Evolutionary conservation across 2,113 vertebrate genomes (phyloP).

Genomic region (Chaenogobius annularis): DNA sequence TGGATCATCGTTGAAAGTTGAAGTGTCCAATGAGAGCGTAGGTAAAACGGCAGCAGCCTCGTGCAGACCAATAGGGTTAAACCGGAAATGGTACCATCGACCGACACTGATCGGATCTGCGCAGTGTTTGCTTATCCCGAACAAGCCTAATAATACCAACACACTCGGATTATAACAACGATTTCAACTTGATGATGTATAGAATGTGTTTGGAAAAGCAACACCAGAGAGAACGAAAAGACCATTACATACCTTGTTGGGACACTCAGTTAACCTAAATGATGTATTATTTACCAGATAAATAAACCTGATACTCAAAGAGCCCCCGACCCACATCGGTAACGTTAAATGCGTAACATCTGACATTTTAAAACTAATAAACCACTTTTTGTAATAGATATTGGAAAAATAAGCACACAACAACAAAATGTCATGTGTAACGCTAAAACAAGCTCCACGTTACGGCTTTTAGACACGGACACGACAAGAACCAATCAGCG

Average conservation of each 20-base stretch:
- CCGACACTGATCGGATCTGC: too few relatives aligned
- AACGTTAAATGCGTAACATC: constrained; percentile 58
- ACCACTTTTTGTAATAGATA: not conserved
- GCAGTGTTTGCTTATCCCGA: too few relatives aligned
- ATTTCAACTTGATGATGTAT: too few relatives aligned
- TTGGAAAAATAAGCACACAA: not conserved
- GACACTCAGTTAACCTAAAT: constrained; percentile 61
- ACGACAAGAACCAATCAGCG: constrained; percentile 52
- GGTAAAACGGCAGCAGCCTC: too few relatives aligned
- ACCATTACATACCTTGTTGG: constrained; percentile 58
- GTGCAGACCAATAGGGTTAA: too few relatives aligned
- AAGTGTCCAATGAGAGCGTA: too few relatives aligned
- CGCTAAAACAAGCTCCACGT: not conserved
- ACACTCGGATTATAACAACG: too few relatives aligned
- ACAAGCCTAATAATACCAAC: too few relatives aligned
- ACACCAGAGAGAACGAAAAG: not conserved
- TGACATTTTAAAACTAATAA: constrained; percentile 2
- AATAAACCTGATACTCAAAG: constrained; percentile 71
- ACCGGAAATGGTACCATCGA: too few relatives aligned
- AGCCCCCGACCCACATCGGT: constrained; percentile 63
- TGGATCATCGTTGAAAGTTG: too few relatives aligned
- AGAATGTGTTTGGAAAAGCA: not conserved
- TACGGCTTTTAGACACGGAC: constrained; percentile 19
- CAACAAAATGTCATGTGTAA: not conserved
- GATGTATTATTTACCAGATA: constrained; percentile 65